phyloP scores from a whole-genome alignment of 2,797 vertebrate genomes.

The Synaphobranchus kaupii region DNA sequence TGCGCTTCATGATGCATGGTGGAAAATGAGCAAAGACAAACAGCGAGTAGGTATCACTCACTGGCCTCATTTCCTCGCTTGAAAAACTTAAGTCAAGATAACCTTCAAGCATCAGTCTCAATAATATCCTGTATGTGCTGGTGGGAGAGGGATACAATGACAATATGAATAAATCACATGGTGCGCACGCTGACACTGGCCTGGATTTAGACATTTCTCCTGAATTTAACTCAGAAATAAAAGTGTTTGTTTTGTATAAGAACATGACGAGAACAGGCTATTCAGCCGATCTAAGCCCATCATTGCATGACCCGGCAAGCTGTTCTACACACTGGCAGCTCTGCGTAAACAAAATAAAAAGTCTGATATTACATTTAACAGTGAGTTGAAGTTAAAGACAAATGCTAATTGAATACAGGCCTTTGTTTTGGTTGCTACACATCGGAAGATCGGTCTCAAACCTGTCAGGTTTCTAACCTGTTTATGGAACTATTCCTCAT shows the following conservation, averaged over 20 bases:
- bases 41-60: not conserved
- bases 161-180: not conserved
- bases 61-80: not conserved
- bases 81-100: not conserved
- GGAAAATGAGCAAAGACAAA: constrained; percentile 2
- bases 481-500: not conserved
- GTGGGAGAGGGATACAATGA: not conserved
- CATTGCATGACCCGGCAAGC: no score
- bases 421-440: constrained; percentile 12
- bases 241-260: not conserved
- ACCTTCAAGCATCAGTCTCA: constrained; percentile 4
- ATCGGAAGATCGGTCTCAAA: not conserved
- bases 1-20: not conserved
- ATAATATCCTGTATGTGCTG: not conserved
- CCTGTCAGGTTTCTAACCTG: not conserved
- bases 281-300: no score
- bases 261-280: not conserved
- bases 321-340: no score
- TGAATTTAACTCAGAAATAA: not conserved
- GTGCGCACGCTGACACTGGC: not conserved
- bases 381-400: not conserved
- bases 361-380: not conserved
- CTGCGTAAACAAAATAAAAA: no score
- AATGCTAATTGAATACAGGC: not conserved
- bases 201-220: not conserved